These are phyloP conservation scores for Mylabris sibirica DNA, from an alignment of 2,888 invertebrate species.

Conservation along the genomic window DNA sequence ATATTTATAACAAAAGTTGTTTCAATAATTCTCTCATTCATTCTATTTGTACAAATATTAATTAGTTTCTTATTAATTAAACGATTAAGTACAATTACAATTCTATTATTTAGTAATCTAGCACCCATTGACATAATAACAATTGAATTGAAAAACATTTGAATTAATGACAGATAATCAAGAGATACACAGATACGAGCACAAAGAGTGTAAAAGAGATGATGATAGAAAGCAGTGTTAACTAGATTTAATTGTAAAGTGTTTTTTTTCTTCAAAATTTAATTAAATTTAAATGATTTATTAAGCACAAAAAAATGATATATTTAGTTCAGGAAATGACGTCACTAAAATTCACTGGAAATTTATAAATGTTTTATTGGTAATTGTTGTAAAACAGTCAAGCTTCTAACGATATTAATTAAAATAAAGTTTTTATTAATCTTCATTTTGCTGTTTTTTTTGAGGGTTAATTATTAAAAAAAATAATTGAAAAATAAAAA, in stretches of 20 bases:
- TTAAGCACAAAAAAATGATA: background rate
- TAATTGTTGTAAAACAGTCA: constrained; percentile 48
- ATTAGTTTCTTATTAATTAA: constrained; percentile 32
- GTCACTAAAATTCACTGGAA: constrained; percentile 47
- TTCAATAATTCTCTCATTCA: constrained; percentile 48
- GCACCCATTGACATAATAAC: constrained; percentile 13
- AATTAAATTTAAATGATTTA: constrained; percentile 14
- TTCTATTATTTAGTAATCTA: background rate
- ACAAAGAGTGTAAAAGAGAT: too few species aligned
- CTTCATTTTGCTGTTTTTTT: constrained; percentile 54
- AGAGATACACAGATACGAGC: too few species aligned
- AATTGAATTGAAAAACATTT: constrained; percentile 8
- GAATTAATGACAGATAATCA: background rate
- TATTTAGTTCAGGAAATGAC: constrained; percentile 21
- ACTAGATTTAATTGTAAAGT: background rate
- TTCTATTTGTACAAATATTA: constrained; percentile 56
- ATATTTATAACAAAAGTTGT: constrained; percentile 54
- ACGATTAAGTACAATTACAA: background rate
- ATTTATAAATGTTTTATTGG: background rate
- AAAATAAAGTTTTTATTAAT: constrained; percentile 58
- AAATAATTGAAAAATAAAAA: background rate
- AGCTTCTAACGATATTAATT: constrained; percentile 59
- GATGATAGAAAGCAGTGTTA: background rate
- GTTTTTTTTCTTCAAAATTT: too few species aligned
- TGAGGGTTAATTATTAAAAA: too few species aligned